A percentile compares a stretch with the other conserved stretches of the same genome.
Conservation (phyloP, 2,888 invertebrate genomes). For the Ichneumoninae sp. region DNA sequence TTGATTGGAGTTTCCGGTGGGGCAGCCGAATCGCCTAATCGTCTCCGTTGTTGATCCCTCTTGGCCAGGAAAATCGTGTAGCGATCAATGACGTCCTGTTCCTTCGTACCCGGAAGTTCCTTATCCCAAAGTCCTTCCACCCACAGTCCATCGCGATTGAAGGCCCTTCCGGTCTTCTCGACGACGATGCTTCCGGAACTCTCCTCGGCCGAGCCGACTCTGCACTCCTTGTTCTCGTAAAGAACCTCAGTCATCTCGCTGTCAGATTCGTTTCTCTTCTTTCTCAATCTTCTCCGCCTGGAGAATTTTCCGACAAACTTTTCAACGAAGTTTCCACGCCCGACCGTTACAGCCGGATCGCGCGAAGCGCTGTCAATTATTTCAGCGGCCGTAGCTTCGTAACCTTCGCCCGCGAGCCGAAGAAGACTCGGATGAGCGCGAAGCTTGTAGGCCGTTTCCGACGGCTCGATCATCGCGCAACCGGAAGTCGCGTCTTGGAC, state of each 20-base stretch:
- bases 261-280: neutral
- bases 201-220: conserved; percentile 60
- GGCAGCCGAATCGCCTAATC: neutral
- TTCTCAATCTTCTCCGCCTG: conserved; percentile 55
- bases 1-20: conserved; percentile 14
- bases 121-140: conserved; percentile 55
- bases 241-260: conserved; percentile 63
- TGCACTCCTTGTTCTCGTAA: conserved; percentile 72
- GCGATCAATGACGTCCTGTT: conserved; percentile 60
- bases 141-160: conserved; percentile 69
- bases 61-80: conserved; percentile 72
- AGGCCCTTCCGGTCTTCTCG: conserved; percentile 40
- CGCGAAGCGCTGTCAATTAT: conserved; percentile 63
- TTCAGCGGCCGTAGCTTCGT: conserved; percentile 65
- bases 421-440: conserved; percentile 71
- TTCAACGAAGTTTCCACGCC: conserved; percentile 58
- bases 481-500: neutral
- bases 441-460: conserved; percentile 59
- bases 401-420: conserved; percentile 65
- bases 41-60: conserved; percentile 6
- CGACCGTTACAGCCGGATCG: neutral
- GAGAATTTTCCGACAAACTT: conserved; percentile 69
- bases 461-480: conserved; percentile 12
- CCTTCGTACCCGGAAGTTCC: neutral
- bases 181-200: conserved; percentile 40